These are phyloP conservation scores for Odontomachus brunneus DNA, from an alignment of 1,140 invertebrate genomes.

Conservation along the genomic window DNA sequence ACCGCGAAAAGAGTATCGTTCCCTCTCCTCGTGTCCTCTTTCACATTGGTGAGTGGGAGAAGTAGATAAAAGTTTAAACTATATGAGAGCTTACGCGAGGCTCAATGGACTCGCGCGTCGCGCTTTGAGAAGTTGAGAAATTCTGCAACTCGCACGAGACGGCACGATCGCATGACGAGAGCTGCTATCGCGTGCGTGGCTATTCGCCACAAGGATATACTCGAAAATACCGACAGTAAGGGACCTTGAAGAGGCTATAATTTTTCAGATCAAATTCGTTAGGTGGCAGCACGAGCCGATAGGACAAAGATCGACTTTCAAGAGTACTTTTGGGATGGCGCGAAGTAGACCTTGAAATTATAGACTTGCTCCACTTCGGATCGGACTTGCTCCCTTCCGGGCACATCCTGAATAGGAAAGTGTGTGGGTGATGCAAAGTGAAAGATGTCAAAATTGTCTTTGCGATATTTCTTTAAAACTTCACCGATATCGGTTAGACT, in stretches of 20 bases:
- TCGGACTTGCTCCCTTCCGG: too few species aligned
- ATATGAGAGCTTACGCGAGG: background rate
- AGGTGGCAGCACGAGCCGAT: conserved; percentile 58
- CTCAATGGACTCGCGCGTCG: too few species aligned
- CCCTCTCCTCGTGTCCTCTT: background rate
- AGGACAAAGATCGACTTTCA: conserved; percentile 6
- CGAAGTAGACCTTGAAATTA: background rate
- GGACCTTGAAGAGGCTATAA: conserved; percentile 30
- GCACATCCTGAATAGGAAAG: too few species aligned
- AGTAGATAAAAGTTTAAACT: background rate
- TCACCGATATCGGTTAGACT: too few species aligned
- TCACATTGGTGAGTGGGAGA: background rate
- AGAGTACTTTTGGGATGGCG: background rate
- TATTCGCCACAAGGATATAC: conserved; percentile 21
- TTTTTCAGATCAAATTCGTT: conserved; percentile 55
- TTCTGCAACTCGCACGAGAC: too few species aligned
- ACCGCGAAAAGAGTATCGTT: background rate
- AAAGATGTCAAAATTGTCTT: too few species aligned
- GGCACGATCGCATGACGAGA: background rate
- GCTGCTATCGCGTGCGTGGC: background rate
- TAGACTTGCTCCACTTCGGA: background rate
- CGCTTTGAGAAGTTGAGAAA: too few species aligned
- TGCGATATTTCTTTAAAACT: too few species aligned
- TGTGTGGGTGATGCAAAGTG: too few species aligned
- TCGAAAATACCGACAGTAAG: conserved; percentile 4